A percentile compares a stretch with the other conserved stretches of the same genome.
phyloP scores from a whole-genome alignment of 2,113 vertebrate genomes.

The Chionomys nivalis region DNA sequence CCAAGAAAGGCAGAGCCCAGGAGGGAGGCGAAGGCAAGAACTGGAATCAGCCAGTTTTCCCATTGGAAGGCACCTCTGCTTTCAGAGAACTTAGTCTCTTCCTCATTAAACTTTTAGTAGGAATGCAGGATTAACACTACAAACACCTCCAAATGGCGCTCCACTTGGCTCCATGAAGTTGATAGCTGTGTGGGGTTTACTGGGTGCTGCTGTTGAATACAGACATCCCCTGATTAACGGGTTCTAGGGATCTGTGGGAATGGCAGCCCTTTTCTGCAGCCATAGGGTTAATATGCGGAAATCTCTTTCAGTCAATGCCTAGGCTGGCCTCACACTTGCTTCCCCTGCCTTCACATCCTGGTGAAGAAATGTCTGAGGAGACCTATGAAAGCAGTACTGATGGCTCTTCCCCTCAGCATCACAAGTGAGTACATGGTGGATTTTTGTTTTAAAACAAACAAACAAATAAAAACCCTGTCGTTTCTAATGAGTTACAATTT shows the following conservation, averaged over 20 bases:
- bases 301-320: too few relatives aligned
- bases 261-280: accelerated
- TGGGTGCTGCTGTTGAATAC: neutral
- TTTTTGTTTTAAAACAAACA: neutral
- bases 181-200: too few relatives aligned
- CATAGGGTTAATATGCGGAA: neutral
- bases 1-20: neutral
- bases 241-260: accelerated
- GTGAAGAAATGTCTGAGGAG: neutral
- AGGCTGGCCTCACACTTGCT: neutral
- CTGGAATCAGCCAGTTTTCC: accelerated
- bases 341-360: neutral
- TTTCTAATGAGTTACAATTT: neutral
- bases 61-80: neutral
- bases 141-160: accelerated
- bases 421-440: accelerated
- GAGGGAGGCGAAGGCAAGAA: accelerated
- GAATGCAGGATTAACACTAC: neutral
- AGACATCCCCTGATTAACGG: neutral
- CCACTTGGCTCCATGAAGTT: neutral
- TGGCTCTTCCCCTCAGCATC: accelerated
- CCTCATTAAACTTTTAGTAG: neutral
- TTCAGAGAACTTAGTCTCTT: neutral
- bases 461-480: neutral
- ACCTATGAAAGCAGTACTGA: accelerated